Conservation (phyloP, 1,140 invertebrate species). For the Aricia agestis region DNA sequence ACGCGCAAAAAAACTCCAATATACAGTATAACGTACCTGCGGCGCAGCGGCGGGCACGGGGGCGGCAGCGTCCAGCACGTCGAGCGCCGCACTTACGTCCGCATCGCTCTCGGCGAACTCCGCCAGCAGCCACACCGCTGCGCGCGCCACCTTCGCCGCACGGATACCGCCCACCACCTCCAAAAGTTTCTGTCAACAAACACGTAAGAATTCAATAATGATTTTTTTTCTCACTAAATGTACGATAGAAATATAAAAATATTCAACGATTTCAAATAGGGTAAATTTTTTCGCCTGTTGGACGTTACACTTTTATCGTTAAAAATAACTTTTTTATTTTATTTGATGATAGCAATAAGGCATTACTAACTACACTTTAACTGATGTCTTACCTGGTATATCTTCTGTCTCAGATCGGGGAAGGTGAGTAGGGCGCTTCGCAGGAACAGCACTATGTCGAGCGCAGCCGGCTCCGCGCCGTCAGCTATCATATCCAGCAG, state of each 20-base stretch:
- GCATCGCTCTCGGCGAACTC: slow-evolving; percentile 91
- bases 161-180: slow-evolving; percentile 90
- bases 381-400: slow-evolving; percentile 42
- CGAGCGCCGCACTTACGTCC: slow-evolving; percentile 89
- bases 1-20: too few relatives aligned
- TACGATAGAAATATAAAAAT: too few relatives aligned
- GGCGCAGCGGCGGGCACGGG: slow-evolving; percentile 79
- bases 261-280: too few relatives aligned
- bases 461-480: slow-evolving; percentile 94
- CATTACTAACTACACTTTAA: too few relatives aligned
- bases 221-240: too few relatives aligned
- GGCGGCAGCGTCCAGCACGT: slow-evolving; percentile 84
- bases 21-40: neutral
- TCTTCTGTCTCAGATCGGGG: slow-evolving; percentile 84
- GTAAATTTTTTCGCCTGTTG: too few relatives aligned
- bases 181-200: slow-evolving; percentile 79
- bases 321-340: too few relatives aligned
- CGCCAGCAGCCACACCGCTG: slow-evolving; percentile 98
- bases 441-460: slow-evolving; percentile 96
- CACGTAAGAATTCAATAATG: neutral
- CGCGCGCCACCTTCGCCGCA: slow-evolving; percentile 91
- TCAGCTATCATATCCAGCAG: slow-evolving; percentile 97
- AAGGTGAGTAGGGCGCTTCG: slow-evolving; percentile 96
- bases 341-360: too few relatives aligned
- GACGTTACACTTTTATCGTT: too few relatives aligned